Base-by-base conservation (phyloP, 2,113 vertebrate genomes). In the Harpagus bidentatus region DNA sequence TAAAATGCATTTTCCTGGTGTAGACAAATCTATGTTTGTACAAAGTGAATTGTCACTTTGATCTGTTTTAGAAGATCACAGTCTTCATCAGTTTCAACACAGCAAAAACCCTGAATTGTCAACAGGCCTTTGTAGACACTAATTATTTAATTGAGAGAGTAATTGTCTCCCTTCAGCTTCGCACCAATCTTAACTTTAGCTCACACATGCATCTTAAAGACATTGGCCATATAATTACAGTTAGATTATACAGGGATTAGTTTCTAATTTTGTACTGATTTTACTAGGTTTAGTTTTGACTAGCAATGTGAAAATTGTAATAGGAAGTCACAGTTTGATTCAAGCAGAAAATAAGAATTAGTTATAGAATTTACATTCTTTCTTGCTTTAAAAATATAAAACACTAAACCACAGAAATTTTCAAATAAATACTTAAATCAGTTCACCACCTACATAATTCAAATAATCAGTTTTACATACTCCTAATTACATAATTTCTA, bases 51-150 rank as follows among this genome's bases (percentile, higher is more conserved):
- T 62, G 13, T 62, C 59, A 67, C 4, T 92, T 73, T 48, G 2
- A 59, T 77, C 11, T 34, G 2, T 34, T 74, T 77, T 38, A 63
- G 16, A 81, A 18, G 3, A 88, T 73, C 11, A n/a, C 7, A 8
- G 2, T 69, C n/a, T 93, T 91, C 55, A 53, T 48, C 28, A 86
- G 8, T 19, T 78, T 89, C 36, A 82, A 48, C 12, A 73, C 0
- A 73, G 11, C 0, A 59, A 80, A 61, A 32, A 42, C 53, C 3
- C 19, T 4, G 3, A 65, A 34, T 21, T 61, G 20, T 25, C 23
- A 89, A 11, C 2, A 2, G 6, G 1, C 5, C 23, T 66, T 40
- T 1, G 0, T 16, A 82, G 25, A 42, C 34, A 36, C 2, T 22
- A 3, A 18, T 61, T 76, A 77, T 71, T 34, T 47, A 67, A 40